Base-by-base conservation (phyloP, 2,113 vertebrate genomes). In the Entosphenus tridentatus region DNA sequence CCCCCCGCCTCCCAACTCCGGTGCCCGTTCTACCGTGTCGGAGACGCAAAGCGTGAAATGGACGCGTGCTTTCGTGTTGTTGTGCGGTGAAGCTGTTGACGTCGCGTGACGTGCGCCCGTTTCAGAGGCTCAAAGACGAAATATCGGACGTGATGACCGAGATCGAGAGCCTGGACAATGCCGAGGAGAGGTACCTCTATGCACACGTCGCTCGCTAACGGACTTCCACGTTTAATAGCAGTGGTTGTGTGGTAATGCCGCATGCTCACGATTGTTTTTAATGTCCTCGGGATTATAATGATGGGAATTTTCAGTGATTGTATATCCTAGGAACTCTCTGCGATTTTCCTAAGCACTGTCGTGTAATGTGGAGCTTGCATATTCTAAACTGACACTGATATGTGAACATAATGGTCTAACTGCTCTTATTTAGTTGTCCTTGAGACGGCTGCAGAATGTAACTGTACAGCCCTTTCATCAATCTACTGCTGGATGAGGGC, bases 141-240 rank as follows among this genome's bases (percentile, higher is more conserved):
- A 97, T 97, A 21, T 85, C 91, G 1, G 93, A 97, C 73, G 93
- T 97, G 72, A 97, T 97, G 93, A 96, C 88, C 0, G 93, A 97
- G 80, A 96, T 96, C 11, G 89, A 96, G 79, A 91, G 87, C 73
- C 80, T 97, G 73, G 95, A 91, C 1, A 91, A 87, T 21, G 83
- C 85, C 2, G 90, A 93, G 76, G 93, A 97, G 75, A 92, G 87
- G 93, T 93, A 73, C 78, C 80, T 71, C 14, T 8, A 10, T 18
- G 56, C n/a, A 56, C 55, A 16, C 17, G 39, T 68, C 17, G 59
- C 17, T 65, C 59, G 14, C 17, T 14, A 65, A n/a, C 14, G 8
- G 14, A 65, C 14, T 65, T 65, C 14, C 59, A n/a, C 17, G 59
- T 65, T 65, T 8, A 65, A 65, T 14, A 17, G 17, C 59, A 17